A percentile compares a stretch with the other conserved stretches of the same genome.
These are phyloP conservation scores for Cydia amplana DNA, from an alignment of 1,140 invertebrate genomes.

Conservation along the genomic window DNA sequence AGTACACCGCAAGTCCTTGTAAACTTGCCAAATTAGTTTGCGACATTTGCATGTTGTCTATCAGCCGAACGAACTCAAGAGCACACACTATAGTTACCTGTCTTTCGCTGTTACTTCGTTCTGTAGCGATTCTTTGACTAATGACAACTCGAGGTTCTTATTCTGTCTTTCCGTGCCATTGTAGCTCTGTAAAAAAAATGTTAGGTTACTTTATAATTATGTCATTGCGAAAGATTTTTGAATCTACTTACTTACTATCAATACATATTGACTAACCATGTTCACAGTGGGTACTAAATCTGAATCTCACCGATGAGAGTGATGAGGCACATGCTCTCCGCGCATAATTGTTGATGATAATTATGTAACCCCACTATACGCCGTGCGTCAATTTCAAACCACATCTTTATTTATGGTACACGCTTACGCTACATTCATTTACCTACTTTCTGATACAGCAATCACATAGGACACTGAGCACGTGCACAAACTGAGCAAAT, in stretches of 20 bases:
- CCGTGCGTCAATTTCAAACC: too few relatives aligned
- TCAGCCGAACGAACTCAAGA: not conserved
- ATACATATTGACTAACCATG: not conserved
- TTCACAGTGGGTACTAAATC: not conserved
- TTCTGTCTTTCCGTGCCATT: constrained; percentile 43
- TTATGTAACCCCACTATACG: too few relatives aligned
- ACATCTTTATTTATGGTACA: too few relatives aligned
- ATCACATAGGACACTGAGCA: too few relatives aligned
- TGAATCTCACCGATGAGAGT: too few relatives aligned
- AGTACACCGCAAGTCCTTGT: too few relatives aligned
- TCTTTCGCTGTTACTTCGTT: constrained; percentile 60
- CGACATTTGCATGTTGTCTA: not conserved
- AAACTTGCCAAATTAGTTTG: too few relatives aligned
- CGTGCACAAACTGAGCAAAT: too few relatives aligned
- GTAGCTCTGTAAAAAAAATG: constrained; percentile 44
- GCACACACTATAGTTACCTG: constrained; percentile 44
- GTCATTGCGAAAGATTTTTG: not conserved
- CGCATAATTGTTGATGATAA: not conserved
- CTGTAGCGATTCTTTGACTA: constrained; percentile 51
- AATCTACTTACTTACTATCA: not conserved
- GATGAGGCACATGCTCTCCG: not conserved
- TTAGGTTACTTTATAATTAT: not conserved
- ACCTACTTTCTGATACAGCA: too few relatives aligned
- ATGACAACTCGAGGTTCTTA: constrained; percentile 49
- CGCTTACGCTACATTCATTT: too few relatives aligned